phyloP scores from a whole-genome alignment of 1,140 invertebrate species.

The Teleopsis dalmanni region DNA sequence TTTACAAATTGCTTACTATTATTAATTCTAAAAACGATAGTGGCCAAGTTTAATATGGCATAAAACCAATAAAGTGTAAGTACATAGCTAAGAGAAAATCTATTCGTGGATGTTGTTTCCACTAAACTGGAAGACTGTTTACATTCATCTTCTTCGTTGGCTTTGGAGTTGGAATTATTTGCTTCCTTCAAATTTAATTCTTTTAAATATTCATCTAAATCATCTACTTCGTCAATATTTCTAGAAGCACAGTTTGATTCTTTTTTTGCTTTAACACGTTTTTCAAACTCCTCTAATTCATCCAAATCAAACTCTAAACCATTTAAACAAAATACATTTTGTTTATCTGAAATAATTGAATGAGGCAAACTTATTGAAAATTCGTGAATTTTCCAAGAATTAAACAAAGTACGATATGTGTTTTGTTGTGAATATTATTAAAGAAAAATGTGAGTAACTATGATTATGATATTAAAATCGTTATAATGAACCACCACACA shows the following conservation, averaged over 20 bases:
- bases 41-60: conserved; percentile 41
- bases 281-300: conserved; percentile 39
- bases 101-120: too few species aligned
- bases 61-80: conserved; percentile 42
- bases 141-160: not conserved
- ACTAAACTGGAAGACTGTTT: too few species aligned
- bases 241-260: conserved; percentile 3
- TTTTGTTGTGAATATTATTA: too few species aligned
- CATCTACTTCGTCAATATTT: conserved; percentile 26
- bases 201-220: conserved; percentile 41
- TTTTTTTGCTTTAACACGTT: conserved; percentile 36
- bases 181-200: conserved; percentile 32
- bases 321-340: conserved; percentile 41
- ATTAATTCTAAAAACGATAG: conserved; percentile 33
- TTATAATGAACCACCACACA: too few species aligned
- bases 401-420: too few species aligned
- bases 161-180: too few species aligned
- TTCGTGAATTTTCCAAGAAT: too few species aligned
- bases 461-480: too few species aligned
- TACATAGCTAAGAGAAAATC: conserved; percentile 31
- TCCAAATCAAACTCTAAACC: conserved; percentile 45
- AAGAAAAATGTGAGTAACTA: too few species aligned
- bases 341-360: conserved; percentile 34
- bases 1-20: conserved; percentile 36
- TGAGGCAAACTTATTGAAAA: too few species aligned